Percentiles rank a stretch among this genome's conserved stretches.
phyloP scores from a whole-genome alignment of 2,888 invertebrate species.

The Tenthredo scrophulariae region DNA sequence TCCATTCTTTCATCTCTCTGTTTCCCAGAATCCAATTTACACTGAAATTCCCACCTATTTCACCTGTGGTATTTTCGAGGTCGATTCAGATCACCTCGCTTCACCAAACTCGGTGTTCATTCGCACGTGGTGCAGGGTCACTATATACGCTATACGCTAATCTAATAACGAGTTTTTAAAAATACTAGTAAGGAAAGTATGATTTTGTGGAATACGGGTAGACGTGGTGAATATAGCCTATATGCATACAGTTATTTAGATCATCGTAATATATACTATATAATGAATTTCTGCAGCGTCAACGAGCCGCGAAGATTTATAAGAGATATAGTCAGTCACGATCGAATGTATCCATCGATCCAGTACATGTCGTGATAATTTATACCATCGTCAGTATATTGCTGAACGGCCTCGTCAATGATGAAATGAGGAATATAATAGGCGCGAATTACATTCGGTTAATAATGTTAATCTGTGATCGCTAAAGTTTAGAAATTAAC shows the following conservation, averaged over 20 bases:
- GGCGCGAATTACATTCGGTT: neutral
- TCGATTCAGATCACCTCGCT: neutral
- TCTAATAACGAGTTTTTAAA: neutral
- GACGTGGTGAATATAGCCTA: neutral
- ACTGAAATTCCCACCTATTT: conserved; percentile 1
- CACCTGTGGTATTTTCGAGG: neutral
- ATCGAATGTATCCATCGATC: neutral
- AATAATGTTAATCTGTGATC: neutral
- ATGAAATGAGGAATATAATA: neutral
- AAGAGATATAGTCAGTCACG: neutral
- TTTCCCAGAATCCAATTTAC: neutral
- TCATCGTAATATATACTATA: neutral
- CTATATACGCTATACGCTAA: neutral
- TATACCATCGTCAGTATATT: neutral
- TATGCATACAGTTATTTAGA: neutral
- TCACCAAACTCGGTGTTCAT: neutral
- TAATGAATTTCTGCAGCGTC: neutral
- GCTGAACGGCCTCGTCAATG: neutral
- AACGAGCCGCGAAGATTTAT: neutral
- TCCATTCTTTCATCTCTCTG: neutral
- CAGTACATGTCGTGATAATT: neutral
- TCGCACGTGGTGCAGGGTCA: neutral
- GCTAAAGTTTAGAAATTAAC: neutral
- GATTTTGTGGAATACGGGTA: neutral
- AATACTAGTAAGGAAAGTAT: neutral